These are phyloP conservation scores for Mustela lutreola DNA, from an alignment of 2,113 vertebrate genomes.

Conservation along the genomic window DNA sequence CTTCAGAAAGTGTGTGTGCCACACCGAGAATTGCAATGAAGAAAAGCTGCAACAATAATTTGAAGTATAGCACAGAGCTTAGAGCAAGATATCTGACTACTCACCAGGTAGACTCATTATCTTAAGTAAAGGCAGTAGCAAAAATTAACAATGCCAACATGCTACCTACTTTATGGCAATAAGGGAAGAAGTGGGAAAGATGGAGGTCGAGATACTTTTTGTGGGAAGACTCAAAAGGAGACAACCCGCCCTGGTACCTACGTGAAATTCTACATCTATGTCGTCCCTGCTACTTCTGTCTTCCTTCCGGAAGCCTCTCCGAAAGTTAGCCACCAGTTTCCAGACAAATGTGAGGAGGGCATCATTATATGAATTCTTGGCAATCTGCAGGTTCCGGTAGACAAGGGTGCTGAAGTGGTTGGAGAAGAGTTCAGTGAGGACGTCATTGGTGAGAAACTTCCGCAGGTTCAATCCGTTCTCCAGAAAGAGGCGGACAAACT, in stretches of 20 bases:
- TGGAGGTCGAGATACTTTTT: neutral
- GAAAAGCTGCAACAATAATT: neutral
- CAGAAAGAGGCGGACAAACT: conserved; percentile 95
- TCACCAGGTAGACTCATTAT: neutral
- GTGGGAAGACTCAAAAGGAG: neutral
- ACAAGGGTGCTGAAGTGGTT: conserved; percentile 92
- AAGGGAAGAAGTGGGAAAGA: neutral
- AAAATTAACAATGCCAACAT: too few species aligned
- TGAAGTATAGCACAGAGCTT: neutral
- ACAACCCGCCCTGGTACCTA: conserved; percentile 48
- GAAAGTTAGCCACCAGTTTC: conserved; percentile 91
- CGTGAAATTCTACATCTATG: conserved; percentile 83
- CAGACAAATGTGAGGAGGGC: conserved; percentile 89
- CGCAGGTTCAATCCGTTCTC: conserved; percentile 94
- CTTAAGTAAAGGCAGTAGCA: neutral
- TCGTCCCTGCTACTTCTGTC: conserved; percentile 88
- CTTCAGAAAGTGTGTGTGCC: neutral
- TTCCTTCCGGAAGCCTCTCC: conserved; percentile 87
- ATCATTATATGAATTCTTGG: conserved; percentile 91
- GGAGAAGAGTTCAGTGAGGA: conserved; percentile 92
- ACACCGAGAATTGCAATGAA: neutral
- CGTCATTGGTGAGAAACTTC: conserved; percentile 93
- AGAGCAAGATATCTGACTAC: neutral
- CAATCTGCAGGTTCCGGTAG: conserved; percentile 90
- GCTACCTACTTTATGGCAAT: neutral